Base-by-base conservation (phyloP, 2,797 vertebrate species). In the Tiaroga cobitis region DNA sequence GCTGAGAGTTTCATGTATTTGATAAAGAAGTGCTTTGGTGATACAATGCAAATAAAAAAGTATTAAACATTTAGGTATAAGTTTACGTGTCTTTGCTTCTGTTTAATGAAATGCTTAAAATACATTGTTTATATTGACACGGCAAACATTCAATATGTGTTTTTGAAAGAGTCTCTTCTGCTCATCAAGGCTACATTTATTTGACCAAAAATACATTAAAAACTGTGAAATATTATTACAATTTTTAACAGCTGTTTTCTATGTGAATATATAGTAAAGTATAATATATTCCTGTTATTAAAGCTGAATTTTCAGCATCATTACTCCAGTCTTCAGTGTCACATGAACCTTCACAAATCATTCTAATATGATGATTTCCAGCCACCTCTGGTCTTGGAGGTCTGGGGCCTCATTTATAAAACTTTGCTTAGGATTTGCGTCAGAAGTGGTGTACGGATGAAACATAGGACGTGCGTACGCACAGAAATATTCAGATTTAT, bases 31-130 rank as follows among this genome's bases (percentile, higher is more conserved):
- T 8, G 61, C 6, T 32, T 43, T 8, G 26, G 29, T 16, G 63
- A 65, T 18, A 18, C 15, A 65, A 65, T 18, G 29, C 63, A 32
- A 65, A 65, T 18, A 65, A 63, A 63, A 54, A 63, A 88, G 90
- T 91, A 87, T 90, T 88, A 89, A 89, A 85, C 86, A 89, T 91
- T 80, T n/a, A 46, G 0, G 39, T 8, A 0, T 32, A 29, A 10
- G 19, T 54, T 21, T 34, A 21, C 2, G 18, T 49, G 26, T 21
- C 9, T 34, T 54, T 54, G 16, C 18, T 54, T 54, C 9, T n/a
- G 54, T 59, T 59, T 59, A 59, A n/a, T 59, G 21, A 59, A n/a
- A 11, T 10, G 9, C 21, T n/a, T 59, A 4, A n/a, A 56, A 56
- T 24, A 10, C 54, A 13, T 13, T 61, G 10, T 61, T 26, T 59